These are phyloP conservation scores for Probaryconus sp. DNA, from an alignment of 1,140 invertebrate genomes.

Conservation along the genomic window DNA sequence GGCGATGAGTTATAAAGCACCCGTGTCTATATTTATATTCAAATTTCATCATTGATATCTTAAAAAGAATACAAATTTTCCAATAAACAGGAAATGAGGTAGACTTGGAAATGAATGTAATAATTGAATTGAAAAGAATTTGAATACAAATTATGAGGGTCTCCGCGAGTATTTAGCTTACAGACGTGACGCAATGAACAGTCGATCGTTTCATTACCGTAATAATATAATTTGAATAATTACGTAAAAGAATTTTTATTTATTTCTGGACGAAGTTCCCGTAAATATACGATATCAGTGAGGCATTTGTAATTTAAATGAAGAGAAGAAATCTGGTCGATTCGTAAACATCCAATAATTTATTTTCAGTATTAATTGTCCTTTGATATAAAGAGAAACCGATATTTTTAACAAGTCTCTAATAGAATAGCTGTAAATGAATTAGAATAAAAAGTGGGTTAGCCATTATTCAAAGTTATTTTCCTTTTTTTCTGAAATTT, in stretches of 20 bases:
- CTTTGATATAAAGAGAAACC: no score
- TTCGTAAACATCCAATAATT: no score
- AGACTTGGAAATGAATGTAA: slow-evolving; percentile 68
- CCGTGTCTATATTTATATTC: no score
- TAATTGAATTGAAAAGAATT: slow-evolving; percentile 68
- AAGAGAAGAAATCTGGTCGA: slow-evolving; percentile 4
- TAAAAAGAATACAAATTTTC: slow-evolving; percentile 34
- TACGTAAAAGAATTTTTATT: slow-evolving; percentile 28
- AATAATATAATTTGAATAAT: slow-evolving; percentile 50
- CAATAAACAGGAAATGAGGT: slow-evolving; percentile 66
- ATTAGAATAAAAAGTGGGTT: no score
- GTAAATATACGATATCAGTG: slow-evolving; percentile 8
- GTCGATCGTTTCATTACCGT: slow-evolving; percentile 47
- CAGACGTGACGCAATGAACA: slow-evolving; percentile 24
- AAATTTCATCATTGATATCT: neutral
- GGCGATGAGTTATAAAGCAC: no score
- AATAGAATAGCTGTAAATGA: no score
- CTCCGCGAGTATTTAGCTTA: slow-evolving; percentile 9
- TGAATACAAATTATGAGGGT: slow-evolving; percentile 50
- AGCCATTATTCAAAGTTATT: no score
- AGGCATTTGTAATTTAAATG: slow-evolving; percentile 20
- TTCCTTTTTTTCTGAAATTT: no score
- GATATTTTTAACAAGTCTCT: no score
- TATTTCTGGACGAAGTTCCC: slow-evolving; percentile 1
- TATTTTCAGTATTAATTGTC: no score